phyloP scores from a whole-genome alignment of 2,113 vertebrate genomes.

The Tetraodon nigroviridis region DNA sequence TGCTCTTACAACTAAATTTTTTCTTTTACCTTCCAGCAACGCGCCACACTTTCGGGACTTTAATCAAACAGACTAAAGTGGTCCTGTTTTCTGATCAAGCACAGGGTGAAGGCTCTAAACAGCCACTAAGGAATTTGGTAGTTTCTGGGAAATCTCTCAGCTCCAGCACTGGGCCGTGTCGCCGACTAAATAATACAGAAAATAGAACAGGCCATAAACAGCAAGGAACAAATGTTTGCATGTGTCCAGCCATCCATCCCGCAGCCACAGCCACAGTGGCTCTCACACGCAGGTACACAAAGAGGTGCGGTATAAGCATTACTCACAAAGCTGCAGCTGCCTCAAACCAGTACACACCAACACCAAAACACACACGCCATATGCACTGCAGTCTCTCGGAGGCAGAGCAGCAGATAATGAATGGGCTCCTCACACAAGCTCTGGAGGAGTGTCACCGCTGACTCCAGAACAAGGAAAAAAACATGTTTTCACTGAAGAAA shows the following conservation, averaged over 20 bases:
- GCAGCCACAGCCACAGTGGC: neutral
- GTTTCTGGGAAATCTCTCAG: slow-evolving; percentile 65
- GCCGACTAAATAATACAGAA: slow-evolving; percentile 52
- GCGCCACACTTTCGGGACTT: slow-evolving; percentile 57
- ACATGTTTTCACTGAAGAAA: slow-evolving; percentile 61
- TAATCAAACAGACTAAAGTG: slow-evolving; percentile 74
- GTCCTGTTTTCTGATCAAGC: slow-evolving; percentile 72
- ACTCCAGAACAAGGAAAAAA: slow-evolving; percentile 61
- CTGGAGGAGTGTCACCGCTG: slow-evolving; percentile 48
- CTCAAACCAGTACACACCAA: slow-evolving; percentile 27
- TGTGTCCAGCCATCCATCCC: slow-evolving; percentile 8
- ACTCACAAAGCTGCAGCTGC: neutral
- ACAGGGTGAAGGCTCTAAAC: slow-evolving; percentile 68
- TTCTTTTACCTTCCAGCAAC: too few relatives aligned
- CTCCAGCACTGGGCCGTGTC: slow-evolving; percentile 53
- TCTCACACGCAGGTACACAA: slow-evolving; percentile 27
- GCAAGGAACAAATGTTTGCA: slow-evolving; percentile 45
- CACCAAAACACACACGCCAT: slow-evolving; percentile 39
- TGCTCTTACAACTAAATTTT: too few relatives aligned
- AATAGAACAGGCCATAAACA: slow-evolving; percentile 57
- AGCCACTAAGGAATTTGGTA: slow-evolving; percentile 70
- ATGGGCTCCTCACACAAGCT: slow-evolving; percentile 51
- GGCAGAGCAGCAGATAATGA: slow-evolving; percentile 51
- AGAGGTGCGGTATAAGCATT: slow-evolving; percentile 12
- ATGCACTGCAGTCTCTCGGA: slow-evolving; percentile 40